phyloP scores from a whole-genome alignment of 2,113 vertebrate species.

The Lucifuga dentata region DNA sequence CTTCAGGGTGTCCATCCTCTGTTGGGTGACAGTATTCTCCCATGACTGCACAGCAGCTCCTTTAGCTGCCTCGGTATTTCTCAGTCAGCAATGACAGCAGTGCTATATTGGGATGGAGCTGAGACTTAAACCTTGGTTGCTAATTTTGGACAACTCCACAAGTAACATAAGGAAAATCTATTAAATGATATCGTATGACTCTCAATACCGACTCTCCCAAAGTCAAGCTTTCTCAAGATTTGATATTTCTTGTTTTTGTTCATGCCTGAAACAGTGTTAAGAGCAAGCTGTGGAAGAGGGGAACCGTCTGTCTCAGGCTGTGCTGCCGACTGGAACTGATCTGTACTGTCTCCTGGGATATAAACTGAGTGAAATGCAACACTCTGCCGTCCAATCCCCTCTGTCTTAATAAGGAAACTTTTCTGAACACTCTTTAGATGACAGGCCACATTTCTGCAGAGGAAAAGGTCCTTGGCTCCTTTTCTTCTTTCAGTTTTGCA shows the following conservation, averaged over 20 bases:
- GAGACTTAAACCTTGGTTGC: slow-evolving; percentile 64
- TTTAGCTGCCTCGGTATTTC: slow-evolving; percentile 68
- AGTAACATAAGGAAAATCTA: slow-evolving; percentile 55
- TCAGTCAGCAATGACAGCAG: slow-evolving; percentile 80
- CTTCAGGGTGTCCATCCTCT: slow-evolving; percentile 5
- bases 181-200: slow-evolving; percentile 43
- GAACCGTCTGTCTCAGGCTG: slow-evolving; percentile 43
- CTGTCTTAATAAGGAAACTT: slow-evolving; percentile 75
- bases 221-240: slow-evolving; percentile 15
- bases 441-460: slow-evolving; percentile 58
- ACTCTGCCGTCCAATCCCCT: slow-evolving; percentile 61
- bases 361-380: slow-evolving; percentile 71
- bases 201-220: slow-evolving; percentile 8
- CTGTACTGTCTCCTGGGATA: slow-evolving; percentile 50
- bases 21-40: slow-evolving; percentile 47
- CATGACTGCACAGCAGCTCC: slow-evolving; percentile 51
- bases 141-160: slow-evolving; percentile 79
- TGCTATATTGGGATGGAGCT: slow-evolving; percentile 78
- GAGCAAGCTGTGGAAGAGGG: slow-evolving; percentile 17
- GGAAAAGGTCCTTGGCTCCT: slow-evolving; percentile 36
- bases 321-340: slow-evolving; percentile 62
- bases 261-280: slow-evolving; percentile 9
- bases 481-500: slow-evolving; percentile 58
- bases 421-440: slow-evolving; percentile 57
- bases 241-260: slow-evolving; percentile 11